Evolutionary conservation across 2,888 invertebrate genomes (phyloP).

Genomic region (Griposia aprilina): DNA sequence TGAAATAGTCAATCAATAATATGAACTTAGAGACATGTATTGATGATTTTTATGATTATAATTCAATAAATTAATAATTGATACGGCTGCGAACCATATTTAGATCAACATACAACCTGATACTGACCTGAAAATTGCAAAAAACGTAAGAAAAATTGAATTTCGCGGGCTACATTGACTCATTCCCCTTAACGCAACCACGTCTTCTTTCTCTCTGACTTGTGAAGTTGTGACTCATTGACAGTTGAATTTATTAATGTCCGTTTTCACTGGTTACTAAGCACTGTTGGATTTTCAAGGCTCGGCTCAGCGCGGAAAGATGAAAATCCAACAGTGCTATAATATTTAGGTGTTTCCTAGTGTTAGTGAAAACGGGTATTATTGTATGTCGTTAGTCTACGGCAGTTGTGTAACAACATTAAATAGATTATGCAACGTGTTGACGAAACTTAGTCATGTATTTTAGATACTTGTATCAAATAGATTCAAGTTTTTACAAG

Average conservation of each 20-base stretch:
- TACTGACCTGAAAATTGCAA: too few species aligned
- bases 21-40: too few species aligned
- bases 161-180: too few species aligned
- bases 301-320: not conserved
- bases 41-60: too few species aligned
- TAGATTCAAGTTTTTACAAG: constrained; percentile 24
- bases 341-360: not conserved
- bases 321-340: not conserved
- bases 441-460: constrained; percentile 3
- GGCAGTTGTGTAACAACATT: constrained; percentile 20
- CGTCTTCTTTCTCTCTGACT: constrained; percentile 28
- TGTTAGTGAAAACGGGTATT: not conserved
- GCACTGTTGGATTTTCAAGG: not conserved
- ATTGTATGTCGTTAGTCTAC: constrained; percentile 13
- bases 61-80: too few species aligned
- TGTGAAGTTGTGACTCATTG: constrained; percentile 48
- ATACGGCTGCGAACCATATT: too few species aligned
- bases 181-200: constrained; percentile 20
- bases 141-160: too few species aligned
- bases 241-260: constrained; percentile 17
- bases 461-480: constrained; percentile 9
- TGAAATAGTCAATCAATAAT: too few species aligned
- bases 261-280: not conserved
- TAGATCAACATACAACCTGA: too few species aligned
- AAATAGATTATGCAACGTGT: constrained; percentile 17